Conservation (phyloP, 2,888 invertebrate species). For the Heteromurus nitidus region DNA sequence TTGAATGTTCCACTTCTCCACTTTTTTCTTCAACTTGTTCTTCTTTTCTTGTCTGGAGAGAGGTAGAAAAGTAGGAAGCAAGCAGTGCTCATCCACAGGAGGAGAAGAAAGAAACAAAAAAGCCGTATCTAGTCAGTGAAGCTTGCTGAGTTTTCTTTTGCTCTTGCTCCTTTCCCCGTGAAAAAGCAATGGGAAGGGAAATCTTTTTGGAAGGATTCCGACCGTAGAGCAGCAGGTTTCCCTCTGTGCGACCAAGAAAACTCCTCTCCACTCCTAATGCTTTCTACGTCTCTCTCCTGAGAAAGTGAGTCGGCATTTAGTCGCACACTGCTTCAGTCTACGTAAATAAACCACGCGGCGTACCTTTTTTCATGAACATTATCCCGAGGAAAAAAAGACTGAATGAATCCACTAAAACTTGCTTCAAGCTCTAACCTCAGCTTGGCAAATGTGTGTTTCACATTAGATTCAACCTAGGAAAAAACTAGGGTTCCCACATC, state of each 20-base stretch:
- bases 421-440: conserved; percentile 48
- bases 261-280: background rate
- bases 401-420: conserved; percentile 36
- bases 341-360: background rate
- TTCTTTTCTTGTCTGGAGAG: conserved; percentile 16
- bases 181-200: conserved; percentile 66
- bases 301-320: no score
- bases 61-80: conserved; percentile 8
- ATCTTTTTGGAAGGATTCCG: conserved; percentile 69
- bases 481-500: background rate
- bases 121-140: conserved; percentile 19
- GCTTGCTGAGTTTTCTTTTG: conserved; percentile 6
- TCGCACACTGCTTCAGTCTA: no score
- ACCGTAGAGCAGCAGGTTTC: conserved; percentile 71
- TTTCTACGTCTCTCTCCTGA: conserved; percentile 2
- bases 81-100: no score
- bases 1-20: conserved; percentile 10
- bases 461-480: background rate
- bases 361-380: conserved; percentile 30
- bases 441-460: conserved; percentile 40
- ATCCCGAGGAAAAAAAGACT: background rate
- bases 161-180: conserved; percentile 46
- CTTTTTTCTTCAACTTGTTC: conserved; percentile 32
- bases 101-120: conserved; percentile 42
- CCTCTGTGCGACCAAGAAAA: conserved; percentile 37